A percentile compares a stretch with the other conserved stretches of the same genome.
Conservation (phyloP, 2,797 vertebrate species). For the Chlorospingus flavigularis region DNA sequence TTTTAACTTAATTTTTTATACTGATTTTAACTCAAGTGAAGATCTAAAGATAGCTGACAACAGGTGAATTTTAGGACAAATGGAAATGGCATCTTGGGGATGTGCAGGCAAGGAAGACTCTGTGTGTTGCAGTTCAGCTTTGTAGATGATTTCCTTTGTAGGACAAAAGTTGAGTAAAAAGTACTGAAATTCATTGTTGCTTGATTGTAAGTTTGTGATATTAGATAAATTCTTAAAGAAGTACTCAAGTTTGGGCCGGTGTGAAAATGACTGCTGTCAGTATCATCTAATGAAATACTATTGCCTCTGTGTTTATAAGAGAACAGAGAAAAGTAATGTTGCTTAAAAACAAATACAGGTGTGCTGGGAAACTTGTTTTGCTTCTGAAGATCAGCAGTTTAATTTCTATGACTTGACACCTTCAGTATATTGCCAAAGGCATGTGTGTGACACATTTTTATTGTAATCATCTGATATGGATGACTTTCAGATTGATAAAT, state of each 20-base stretch:
- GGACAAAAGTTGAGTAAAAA: not conserved
- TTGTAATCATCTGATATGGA: not conserved
- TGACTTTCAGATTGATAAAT: slow-evolving; percentile 14
- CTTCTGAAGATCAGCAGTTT: not conserved
- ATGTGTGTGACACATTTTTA: not conserved
- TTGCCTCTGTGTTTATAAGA: not conserved
- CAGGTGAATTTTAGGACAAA: not conserved
- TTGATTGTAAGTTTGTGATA: not conserved
- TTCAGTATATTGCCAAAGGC: not conserved
- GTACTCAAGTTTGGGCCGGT: not conserved
- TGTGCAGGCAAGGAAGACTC: not conserved
- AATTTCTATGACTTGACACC: not conserved
- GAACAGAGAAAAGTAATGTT: not conserved
- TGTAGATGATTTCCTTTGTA: not conserved
- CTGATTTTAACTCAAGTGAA: not conserved
- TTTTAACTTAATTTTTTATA: not conserved
- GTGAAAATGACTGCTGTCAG: not conserved
- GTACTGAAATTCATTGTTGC: not conserved
- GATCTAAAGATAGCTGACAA: not conserved
- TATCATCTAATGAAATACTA: not conserved
- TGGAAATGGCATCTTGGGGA: not conserved
- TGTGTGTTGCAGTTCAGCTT: not conserved
- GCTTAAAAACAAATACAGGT: not conserved
- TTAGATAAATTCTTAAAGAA: not conserved
- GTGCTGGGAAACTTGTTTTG: not conserved